Evolutionary conservation across 2,888 invertebrate genomes (phyloP), one percentile per base, ranked within the genome.

Genomic region (Hyposoter dolosus): DNA sequence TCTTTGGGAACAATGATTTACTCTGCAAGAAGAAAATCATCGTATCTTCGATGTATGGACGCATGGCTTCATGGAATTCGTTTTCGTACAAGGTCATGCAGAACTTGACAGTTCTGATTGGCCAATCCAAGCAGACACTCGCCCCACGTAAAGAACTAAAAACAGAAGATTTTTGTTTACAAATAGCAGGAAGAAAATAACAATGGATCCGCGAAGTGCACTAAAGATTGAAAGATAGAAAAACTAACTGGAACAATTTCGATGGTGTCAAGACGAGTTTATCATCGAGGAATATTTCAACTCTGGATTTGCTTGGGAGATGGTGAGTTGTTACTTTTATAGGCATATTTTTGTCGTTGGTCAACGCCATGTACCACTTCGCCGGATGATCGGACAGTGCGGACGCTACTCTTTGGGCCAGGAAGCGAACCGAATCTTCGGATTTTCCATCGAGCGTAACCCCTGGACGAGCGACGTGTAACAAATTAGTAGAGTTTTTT

Each of bases 1-100:
- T 10, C 23, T 71, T 71, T 32, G 71, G 71, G 3, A 71, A 50
- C 47, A 50, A 17, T 17, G 50, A 71, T 71, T 71, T 50, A 5
- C 71, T 28, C 32, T 71, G 71, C 45, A 50, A 12, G 32, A 50
- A 71, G 47, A 71, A 47, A 17, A 71, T 10, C 17, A 71, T 60
- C 35, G 71, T 50, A 32, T n/a, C 71, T n/a, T n/a, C 32, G 47
- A 50, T 50, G 71, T 47, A 32, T 10, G 71, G 32, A n/a, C 32
- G 32, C 71, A 50, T 32, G n/a, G n/a, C 10, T 35, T 35, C 47
- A 28, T 71, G 32, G 28, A 50, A 50, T 15, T 32, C 71, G 32
- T 47, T 23, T 47, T 71, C 71, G 50, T 32, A 47, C 15, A 71
- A 47, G 17, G n/a, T n/a, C 6, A 53, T 28, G 32, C 71, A 71